Conservation (phyloP, 2,888 invertebrate species). For the Phalangium opilio region DNA sequence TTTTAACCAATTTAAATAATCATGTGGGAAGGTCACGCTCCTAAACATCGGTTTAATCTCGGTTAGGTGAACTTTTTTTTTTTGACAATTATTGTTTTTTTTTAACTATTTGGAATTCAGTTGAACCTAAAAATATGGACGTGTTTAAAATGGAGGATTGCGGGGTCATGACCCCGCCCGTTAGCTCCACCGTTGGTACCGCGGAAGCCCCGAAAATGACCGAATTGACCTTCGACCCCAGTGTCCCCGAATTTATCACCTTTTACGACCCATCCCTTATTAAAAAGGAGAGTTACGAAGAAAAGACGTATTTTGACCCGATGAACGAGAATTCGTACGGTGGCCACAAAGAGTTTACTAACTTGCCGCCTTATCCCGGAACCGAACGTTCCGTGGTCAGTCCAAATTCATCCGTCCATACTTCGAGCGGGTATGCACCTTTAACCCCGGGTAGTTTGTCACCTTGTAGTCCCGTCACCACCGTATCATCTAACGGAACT, state of each 20-base stretch:
- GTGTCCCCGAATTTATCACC: not conserved
- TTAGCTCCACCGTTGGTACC: not conserved
- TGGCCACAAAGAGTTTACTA: not conserved
- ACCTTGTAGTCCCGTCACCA: no score
- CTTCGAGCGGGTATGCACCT: no score
- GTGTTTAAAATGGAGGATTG: not conserved
- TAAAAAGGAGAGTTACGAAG: not conserved
- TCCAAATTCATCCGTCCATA: no score
- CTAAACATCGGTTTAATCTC: no score
- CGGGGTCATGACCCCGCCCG: not conserved
- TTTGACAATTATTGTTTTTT: no score
- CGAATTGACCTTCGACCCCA: not conserved
- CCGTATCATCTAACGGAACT: no score
- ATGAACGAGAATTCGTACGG: not conserved
- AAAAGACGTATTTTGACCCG: not conserved
- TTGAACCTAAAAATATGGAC: not conserved
- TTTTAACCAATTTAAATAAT: no score
- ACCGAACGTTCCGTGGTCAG: not conserved
- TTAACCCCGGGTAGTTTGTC: no score
- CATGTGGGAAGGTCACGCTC: no score
- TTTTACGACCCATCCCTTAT: not conserved
- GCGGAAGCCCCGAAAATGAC: constrained; percentile 1
- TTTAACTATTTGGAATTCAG: no score
- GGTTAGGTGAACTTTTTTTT: no score
- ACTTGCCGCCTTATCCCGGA: not conserved